Evolutionary conservation across 2,797 vertebrate species (phyloP), one percentile per base, ranked within the genome.

Genomic region (Adrianichthys oophorus): DNA sequence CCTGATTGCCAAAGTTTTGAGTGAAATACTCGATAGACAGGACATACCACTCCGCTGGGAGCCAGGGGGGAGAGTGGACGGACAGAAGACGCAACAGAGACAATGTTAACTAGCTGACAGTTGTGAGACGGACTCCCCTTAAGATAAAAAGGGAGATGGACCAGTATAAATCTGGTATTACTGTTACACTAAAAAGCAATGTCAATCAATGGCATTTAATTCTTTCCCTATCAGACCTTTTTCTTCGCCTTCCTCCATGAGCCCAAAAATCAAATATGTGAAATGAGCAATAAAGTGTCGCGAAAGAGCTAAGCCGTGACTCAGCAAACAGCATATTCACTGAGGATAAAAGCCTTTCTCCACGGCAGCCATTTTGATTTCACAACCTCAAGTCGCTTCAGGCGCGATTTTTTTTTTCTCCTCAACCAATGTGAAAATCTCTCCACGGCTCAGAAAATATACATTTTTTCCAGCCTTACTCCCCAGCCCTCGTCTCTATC

Each of bases 281-380:
- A 89, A 85, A 85, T 85, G 80, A 86, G 79, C 79, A 78, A 82
- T 85, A 80, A 82, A 82, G 77, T 76, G 66, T 82, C 3, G 69
- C 79, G 76, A 86, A 88, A 85, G 78, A 72, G 80, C 77, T 81
- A 82, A 87, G 80, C 78, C 46, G 84, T 87, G 83, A 88, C 84
- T 90, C 87, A 84, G 82, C 82, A 66, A 85, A 79, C 65, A 18
- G 62, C 75, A 17, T 78, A 80, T 84, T 88, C 85, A 85, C 57
- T 1, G 56, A 42, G 74, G 76, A 83, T 77, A 79, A 88, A 80
- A 77, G 77, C 79, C 61, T 76, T 79, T 77, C 51, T 79, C 51
- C 79, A 83, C 70, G 61, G 85, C 74, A 87, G 87, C 83, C 84
- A 89, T 89, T 86, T 89, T 87, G 83, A 87, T 90, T 89, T 87